phyloP scores from a whole-genome alignment of 2,888 invertebrate species.

The Mystacides longicornis region DNA sequence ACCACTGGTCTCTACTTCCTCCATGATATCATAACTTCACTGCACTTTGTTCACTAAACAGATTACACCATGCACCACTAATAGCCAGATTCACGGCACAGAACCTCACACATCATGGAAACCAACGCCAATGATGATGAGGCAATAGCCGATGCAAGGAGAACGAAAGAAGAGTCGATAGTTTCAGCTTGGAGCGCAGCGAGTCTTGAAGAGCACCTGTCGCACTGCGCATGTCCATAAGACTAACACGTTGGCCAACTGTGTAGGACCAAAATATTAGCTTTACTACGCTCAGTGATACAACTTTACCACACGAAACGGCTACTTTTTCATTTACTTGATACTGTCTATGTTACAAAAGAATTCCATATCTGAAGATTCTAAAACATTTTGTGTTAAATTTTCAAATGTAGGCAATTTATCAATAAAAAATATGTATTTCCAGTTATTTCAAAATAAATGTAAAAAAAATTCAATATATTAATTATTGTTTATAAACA shows the following conservation, averaged over 20 bases:
- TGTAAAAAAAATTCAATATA: neutral
- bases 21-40: constrained; percentile 13
- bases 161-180: constrained; percentile 47
- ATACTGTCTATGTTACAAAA: neutral
- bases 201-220: constrained; percentile 43
- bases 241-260: constrained; percentile 4
- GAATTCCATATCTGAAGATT: neutral
- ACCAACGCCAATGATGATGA: constrained; percentile 53
- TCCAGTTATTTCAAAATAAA: neutral
- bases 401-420: neutral
- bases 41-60: neutral
- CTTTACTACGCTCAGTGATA: neutral
- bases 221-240: constrained; percentile 52
- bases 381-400: neutral
- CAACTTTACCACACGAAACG: neutral
- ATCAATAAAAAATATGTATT: neutral
- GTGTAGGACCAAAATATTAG: neutral
- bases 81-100: constrained; percentile 31
- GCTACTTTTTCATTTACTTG: neutral
- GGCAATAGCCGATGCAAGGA: constrained; percentile 20
- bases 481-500: neutral
- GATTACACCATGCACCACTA: constrained; percentile 4
- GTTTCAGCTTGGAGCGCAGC: constrained; percentile 41
- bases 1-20: constrained; percentile 9
- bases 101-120: constrained; percentile 49